These are phyloP conservation scores for Aproaerema taeniolella DNA, from an alignment of 2,888 invertebrate species.

Conservation along the genomic window DNA sequence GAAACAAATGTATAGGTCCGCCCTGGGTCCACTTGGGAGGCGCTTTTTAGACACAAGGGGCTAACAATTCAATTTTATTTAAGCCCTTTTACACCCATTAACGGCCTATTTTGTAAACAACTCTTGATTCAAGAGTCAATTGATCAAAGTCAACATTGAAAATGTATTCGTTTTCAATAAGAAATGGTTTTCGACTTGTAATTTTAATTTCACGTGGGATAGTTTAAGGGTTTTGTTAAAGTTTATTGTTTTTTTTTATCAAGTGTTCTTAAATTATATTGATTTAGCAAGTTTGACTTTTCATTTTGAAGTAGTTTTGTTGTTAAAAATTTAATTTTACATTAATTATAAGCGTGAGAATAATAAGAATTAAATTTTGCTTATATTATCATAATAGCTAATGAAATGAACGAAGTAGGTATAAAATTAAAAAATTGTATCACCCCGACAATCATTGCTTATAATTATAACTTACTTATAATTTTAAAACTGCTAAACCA, in stretches of 20 bases:
- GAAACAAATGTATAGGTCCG: too few relatives aligned
- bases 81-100: constrained; percentile 32
- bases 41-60: neutral
- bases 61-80: neutral
- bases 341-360: too few relatives aligned
- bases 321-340: too few relatives aligned
- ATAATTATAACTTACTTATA: too few relatives aligned
- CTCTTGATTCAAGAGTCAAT: constrained; percentile 43
- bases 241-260: neutral
- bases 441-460: too few relatives aligned
- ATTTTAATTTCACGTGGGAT: constrained; percentile 47
- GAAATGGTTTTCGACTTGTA: constrained; percentile 14
- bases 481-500: too few relatives aligned
- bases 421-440: too few relatives aligned
- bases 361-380: too few relatives aligned
- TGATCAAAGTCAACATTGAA: constrained; percentile 42
- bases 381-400: too few relatives aligned
- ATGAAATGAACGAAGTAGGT: too few relatives aligned
- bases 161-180: constrained; percentile 43
- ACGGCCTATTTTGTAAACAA: constrained; percentile 70
- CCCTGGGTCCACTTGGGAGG: too few relatives aligned
- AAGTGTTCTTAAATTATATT: neutral
- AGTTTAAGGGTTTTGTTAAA: constrained; percentile 19
- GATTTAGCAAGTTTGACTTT: neutral
- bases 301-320: neutral